Percentiles rank a stretch among this genome's conserved stretches.
Evolutionary conservation across 2,113 vertebrate species (phyloP).

Genomic region (Dinomys branickii): DNA sequence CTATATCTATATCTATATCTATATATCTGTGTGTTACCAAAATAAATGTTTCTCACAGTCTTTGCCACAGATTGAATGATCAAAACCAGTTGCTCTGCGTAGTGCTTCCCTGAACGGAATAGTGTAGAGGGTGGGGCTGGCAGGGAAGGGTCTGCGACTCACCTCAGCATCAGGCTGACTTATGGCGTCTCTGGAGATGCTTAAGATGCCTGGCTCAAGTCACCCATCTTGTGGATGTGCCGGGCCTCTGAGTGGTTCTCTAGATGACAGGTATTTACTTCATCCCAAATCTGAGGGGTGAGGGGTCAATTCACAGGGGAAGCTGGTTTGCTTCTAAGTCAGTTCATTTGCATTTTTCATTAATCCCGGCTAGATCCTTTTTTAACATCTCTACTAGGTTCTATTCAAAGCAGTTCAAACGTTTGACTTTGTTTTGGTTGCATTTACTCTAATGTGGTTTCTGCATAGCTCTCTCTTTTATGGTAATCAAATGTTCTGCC

Average conservation of each 20-base stretch:
- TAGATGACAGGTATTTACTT: constrained; percentile 66
- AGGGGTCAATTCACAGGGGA: constrained; percentile 66
- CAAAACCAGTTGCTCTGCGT: constrained; percentile 72
- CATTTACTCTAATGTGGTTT: constrained; percentile 85
- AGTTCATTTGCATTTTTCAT: constrained; percentile 81
- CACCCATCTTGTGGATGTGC: not conserved
- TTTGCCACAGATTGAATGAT: constrained; percentile 66
- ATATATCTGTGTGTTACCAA: constrained; percentile 64
- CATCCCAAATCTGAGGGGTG: constrained; percentile 56
- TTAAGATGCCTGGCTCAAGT: constrained; percentile 50
- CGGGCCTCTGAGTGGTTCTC: constrained; percentile 12
- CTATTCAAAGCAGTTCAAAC: constrained; percentile 83
- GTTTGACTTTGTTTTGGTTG: constrained; percentile 87
- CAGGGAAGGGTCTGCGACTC: not conserved
- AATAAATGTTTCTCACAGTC: constrained; percentile 78
- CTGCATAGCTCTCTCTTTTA: constrained; percentile 86
- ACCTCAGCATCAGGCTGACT: constrained; percentile 17
- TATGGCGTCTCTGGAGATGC: constrained; percentile 48
- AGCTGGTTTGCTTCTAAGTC: constrained; percentile 67
- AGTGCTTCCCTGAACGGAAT: constrained; percentile 36
- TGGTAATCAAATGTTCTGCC: constrained; percentile 90
- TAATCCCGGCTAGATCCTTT: constrained; percentile 82
- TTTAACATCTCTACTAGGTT: constrained; percentile 79
- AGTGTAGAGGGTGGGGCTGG: constrained; percentile 31
- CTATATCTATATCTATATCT: constrained; percentile 49